These are phyloP conservation scores for Lasiurus borealis DNA, from an alignment of 2,113 vertebrate genomes.

Conservation along the genomic window DNA sequence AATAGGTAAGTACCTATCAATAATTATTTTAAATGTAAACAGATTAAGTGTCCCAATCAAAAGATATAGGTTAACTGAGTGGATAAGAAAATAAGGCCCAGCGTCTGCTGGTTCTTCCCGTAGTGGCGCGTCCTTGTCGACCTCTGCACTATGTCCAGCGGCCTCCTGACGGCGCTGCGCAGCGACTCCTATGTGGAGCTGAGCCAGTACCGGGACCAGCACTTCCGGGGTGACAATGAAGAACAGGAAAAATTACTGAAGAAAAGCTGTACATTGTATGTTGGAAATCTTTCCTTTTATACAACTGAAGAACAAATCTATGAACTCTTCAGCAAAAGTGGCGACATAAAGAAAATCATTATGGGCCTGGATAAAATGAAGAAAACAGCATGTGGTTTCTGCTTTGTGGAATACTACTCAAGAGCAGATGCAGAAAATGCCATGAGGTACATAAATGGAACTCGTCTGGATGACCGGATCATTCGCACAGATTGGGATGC, in stretches of 20 bases:
- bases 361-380: constrained; percentile 95
- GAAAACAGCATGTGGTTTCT: constrained; percentile 95
- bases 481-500: constrained; percentile 96
- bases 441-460: constrained; percentile 94
- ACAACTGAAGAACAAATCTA: constrained; percentile 96
- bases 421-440: constrained; percentile 91
- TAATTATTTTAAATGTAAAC: too few relatives aligned
- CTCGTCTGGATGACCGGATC: constrained; percentile 92
- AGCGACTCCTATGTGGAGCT: constrained; percentile 95
- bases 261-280: constrained; percentile 92
- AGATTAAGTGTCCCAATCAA: too few relatives aligned
- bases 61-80: too few relatives aligned
- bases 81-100: too few relatives aligned
- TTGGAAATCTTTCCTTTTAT: constrained; percentile 96
- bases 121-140: not conserved
- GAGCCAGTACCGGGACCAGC: constrained; percentile 95
- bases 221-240: constrained; percentile 94
- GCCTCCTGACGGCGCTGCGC: constrained; percentile 88
- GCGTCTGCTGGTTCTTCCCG: fast-evolving
- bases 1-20: too few relatives aligned
- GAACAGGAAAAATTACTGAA: constrained; percentile 95
- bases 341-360: constrained; percentile 94
- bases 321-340: constrained; percentile 94
- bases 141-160: constrained; percentile 70
- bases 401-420: constrained; percentile 95